Evolutionary conservation across 2,797 vertebrate genomes (phyloP).

Genomic region (Myotis myotis): DNA sequence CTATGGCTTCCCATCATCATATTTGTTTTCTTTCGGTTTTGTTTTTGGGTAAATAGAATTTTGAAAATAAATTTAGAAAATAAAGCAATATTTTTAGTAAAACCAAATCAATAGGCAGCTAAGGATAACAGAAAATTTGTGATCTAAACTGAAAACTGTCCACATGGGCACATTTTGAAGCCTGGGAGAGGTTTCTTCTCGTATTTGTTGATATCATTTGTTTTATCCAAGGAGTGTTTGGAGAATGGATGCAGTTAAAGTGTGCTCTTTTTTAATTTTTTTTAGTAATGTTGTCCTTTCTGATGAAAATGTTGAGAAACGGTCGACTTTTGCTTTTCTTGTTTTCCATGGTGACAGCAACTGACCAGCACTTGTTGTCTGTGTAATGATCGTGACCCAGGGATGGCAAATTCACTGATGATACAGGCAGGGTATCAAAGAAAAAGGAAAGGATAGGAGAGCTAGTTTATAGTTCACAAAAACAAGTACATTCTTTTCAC

Average conservation of each 20-base stretch:
- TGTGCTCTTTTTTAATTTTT: background rate
- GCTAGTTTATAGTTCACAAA: background rate
- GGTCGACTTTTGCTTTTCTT: background rate
- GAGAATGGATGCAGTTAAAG: background rate
- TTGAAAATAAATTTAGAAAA: conserved; percentile 60
- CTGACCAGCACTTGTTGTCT: background rate
- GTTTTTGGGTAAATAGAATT: conserved; percentile 34
- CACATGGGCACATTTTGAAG: conserved; percentile 24
- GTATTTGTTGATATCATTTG: background rate
- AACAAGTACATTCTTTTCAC: background rate
- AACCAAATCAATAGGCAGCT: conserved; percentile 38
- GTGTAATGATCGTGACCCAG: background rate
- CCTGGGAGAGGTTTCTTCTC: background rate
- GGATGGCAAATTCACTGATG: background rate
- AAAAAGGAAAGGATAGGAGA: conserved; percentile 15
- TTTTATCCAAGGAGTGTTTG: conserved; percentile 20
- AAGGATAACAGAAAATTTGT: conserved; percentile 49
- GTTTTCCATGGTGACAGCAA: background rate
- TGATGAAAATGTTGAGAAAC: background rate
- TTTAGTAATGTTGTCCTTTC: background rate
- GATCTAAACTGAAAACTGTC: conserved; percentile 48
- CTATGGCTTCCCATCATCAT: background rate
- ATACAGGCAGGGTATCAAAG: background rate
- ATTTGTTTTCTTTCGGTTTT: conserved; percentile 3
- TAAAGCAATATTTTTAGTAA: conserved; percentile 46